Conservation (phyloP, 2,888 invertebrate species). For the Thalpophila matura region DNA sequence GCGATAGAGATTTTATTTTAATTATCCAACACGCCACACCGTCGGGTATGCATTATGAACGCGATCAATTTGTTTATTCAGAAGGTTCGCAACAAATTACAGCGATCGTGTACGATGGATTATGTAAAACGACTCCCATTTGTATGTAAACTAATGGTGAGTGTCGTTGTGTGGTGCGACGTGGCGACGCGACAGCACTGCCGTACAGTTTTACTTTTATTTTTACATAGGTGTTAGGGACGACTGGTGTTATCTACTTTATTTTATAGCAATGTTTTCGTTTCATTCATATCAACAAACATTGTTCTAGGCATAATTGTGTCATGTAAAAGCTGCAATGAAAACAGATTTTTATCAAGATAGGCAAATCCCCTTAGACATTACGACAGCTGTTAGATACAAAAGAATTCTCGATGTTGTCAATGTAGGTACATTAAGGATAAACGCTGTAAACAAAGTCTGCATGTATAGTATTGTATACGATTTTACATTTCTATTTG, state of each 20-base stretch:
- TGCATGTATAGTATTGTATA: conserved; percentile 9
- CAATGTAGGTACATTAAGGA: conserved; percentile 16
- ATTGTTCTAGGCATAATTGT: conserved; percentile 6
- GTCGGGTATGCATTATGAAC: conserved; percentile 82
- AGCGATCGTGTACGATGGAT: conserved; percentile 85
- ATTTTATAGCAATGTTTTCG: conserved; percentile 23
- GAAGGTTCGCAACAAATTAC: conserved; percentile 89
- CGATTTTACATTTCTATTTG: conserved; percentile 43
- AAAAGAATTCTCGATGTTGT: conserved; percentile 20
- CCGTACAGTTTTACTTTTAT: conserved; percentile 59
- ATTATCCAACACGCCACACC: conserved; percentile 67
- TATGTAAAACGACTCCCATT: conserved; percentile 90
- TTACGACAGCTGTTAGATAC: conserved; percentile 11
- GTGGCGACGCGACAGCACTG: conserved; percentile 57
- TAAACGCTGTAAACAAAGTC: conserved; percentile 24
- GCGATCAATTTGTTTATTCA: conserved; percentile 88
- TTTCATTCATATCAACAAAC: background rate
- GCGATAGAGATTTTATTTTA: conserved; percentile 66
- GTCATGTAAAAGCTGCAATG: background rate
- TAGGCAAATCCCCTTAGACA: background rate
- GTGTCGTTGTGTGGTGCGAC: conserved; percentile 78
- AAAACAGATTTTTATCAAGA: conserved; percentile 18
- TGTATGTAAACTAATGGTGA: conserved; percentile 89
- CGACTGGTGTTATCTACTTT: conserved; percentile 1
- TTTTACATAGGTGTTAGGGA: conserved; percentile 44